Evolutionary conservation across 30 jellyfish, hydroid and myxozoan species (phyloP), one percentile per base, ranked within the genome.

Genomic region (Catostylus mosaicus): DNA sequence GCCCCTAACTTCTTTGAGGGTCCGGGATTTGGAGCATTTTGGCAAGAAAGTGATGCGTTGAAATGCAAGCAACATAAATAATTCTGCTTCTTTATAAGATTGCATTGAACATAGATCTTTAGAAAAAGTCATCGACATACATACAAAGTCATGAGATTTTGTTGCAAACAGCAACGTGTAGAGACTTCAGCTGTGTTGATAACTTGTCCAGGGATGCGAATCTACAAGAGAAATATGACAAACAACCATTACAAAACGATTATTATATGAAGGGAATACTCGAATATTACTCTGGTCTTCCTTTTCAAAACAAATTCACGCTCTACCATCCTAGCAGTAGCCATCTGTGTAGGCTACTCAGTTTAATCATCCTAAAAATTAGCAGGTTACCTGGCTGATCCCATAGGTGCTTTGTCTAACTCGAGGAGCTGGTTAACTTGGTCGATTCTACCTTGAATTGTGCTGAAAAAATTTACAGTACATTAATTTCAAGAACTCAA

Each of bases 371-470:
- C n/a, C n/a, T n/a, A n/a, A n/a, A 20, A 46, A 11, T 46, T 57
- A 10, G 27, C 19, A 22, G 7, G 0, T 10, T 23, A 94, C 99
- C 99, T 88, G 2, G 99, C 99, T 6, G 92, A 90, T 62, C 97
- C 97, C 23, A 67, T 73, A 8, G 97, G 56, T 19, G 97, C 68
- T 69, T 85, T 89, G 51, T 94, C 99, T n/a, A 94, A 60, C 48
- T 94, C 99, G 9, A 94, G 95, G 27, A 87, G 90, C 78, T 94
- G 99, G 73, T 94, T 84, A 22, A 80, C 99, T 89, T 94, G 99
- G 76, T 94, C 99, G 45, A 94, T 94, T 14, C 99, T 79, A 38
- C 99, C 99, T 67, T 94, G 96, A 50, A 94, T 94, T 24, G 97
- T 87, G 46, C 99, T 94, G 67, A 23, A 88, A 64, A 30, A 54